Base-by-base conservation (phyloP, 2,888 invertebrate genomes). In the Siphonodentalium dalli region DNA sequence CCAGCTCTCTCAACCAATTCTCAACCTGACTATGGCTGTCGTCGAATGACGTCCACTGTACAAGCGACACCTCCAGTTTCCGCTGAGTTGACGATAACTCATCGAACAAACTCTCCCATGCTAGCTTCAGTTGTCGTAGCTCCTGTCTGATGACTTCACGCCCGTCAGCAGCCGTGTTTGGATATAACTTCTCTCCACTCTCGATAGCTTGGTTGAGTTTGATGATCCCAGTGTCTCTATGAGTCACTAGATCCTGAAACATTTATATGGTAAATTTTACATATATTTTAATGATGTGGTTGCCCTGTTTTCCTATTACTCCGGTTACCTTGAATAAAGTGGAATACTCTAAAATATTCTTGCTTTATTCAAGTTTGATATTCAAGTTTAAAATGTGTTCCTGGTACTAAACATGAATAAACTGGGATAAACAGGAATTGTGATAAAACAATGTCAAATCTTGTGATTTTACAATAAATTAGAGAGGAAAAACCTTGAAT, bases 31-130 rank as follows among this genome's bases (percentile, higher is more conserved):
- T 89, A 21, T 90, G 87, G 66, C 90, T 90, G 73, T 95, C 94
- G 79, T 95, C 93, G 77, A 93, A 94, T 1, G 92, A 91, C 13
- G 90, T 90, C 94, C 93, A 95, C 71, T 91, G 93, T 76, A 95
- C 90, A 48, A 93, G 86, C 80, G 91, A 92, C 0, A 89, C 88
- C 81, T 93, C 92, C 26, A 94, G 85, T 69, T 92, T 90, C 51
- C 93, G 87, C 58, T 94, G 93, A 64, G 93, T 87, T 71, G 90
- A 89, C 27, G 88, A 85, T 43, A 95, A 89, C 41, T 89, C 89
- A 73, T 91, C 92, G 61, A 90, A 89, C 0, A 95, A 84, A 77
- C 87, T 87, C 71, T 96, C 95, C 92, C 93, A 95, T 74, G 91
- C 86, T 75, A 92, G 91, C 68, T 92, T 87, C 15, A 92, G 86